phyloP scores from a whole-genome alignment of 1,140 invertebrate genomes.

The Aricia agestis region DNA sequence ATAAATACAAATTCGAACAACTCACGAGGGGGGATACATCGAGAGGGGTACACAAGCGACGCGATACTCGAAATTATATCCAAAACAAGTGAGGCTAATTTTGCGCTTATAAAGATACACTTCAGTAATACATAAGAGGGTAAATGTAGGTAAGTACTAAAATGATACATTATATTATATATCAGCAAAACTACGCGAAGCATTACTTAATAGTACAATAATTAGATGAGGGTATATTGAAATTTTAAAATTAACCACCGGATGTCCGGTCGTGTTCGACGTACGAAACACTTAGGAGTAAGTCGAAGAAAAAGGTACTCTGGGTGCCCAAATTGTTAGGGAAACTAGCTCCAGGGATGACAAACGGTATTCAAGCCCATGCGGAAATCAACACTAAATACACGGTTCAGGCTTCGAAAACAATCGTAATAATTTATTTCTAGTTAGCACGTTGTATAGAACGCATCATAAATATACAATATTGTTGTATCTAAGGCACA shows the following conservation, averaged over 20 bases:
- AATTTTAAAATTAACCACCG: conserved; percentile 58
- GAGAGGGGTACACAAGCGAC: conserved; percentile 48
- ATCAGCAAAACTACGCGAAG: conserved; percentile 72
- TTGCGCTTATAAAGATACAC: conserved; percentile 63
- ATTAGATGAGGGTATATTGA: conserved; percentile 58
- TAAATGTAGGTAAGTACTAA: conserved; percentile 71
- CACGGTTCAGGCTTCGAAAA: conserved; percentile 64
- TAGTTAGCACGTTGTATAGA: conserved; percentile 75
- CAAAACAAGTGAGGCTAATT: conserved; percentile 57
- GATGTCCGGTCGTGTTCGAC: conserved; percentile 42
- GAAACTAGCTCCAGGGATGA: conserved; percentile 30
- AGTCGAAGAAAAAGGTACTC: conserved; percentile 22
- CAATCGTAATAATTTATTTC: conserved; percentile 68
- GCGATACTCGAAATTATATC: conserved; percentile 53
- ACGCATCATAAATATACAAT: conserved; percentile 76
- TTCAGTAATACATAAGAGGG: conserved; percentile 67
- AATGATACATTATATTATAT: conserved; percentile 72
- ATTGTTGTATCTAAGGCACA: conserved; percentile 76
- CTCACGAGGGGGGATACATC: neutral
- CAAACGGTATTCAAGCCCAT: conserved; percentile 50
- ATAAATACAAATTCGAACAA: conserved; percentile 16
- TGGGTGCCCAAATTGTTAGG: conserved; percentile 21
- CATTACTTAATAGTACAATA: conserved; percentile 68
- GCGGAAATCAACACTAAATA: conserved; percentile 63
- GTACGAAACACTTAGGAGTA: conserved; percentile 27